phyloP scores from a whole-genome alignment of 2,797 vertebrate species.

The Numenius phaeopus region DNA sequence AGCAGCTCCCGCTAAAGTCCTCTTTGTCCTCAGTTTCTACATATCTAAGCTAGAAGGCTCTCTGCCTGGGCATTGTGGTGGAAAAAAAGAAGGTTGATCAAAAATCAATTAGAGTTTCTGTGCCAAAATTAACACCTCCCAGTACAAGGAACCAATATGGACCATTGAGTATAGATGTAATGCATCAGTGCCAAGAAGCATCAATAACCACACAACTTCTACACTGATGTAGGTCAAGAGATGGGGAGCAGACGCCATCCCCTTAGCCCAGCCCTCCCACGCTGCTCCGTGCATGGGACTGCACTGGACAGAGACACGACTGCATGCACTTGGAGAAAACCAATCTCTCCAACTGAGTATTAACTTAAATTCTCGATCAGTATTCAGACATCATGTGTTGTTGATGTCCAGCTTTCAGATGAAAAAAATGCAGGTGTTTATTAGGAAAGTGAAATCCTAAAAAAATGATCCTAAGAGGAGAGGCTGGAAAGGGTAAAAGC shows the following conservation, averaged over 20 bases:
- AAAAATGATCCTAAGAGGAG: neutral
- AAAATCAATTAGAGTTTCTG: neutral
- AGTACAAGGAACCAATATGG: neutral
- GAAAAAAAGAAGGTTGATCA: neutral
- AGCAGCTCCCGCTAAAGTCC: neutral
- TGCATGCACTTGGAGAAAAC: rapidly evolving
- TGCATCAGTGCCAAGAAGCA: neutral
- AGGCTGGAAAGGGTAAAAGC: neutral
- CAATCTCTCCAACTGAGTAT: neutral
- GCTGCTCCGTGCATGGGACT: neutral
- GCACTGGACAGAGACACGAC: neutral
- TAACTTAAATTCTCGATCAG: neutral
- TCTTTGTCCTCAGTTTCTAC: neutral
- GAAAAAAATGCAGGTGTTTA: neutral
- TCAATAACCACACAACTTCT: neutral
- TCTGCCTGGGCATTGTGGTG: neutral
- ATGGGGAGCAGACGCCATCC: neutral
- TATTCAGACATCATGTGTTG: neutral
- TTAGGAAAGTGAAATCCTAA: neutral
- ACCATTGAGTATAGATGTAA: neutral
- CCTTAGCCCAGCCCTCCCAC: neutral
- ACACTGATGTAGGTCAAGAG: neutral
- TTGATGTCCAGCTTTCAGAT: neutral
- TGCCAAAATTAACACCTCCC: neutral
- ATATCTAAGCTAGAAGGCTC: neutral